Evolutionary conservation across 2,888 invertebrate species (phyloP).

Genomic region (Callyntrura sp.): DNA sequence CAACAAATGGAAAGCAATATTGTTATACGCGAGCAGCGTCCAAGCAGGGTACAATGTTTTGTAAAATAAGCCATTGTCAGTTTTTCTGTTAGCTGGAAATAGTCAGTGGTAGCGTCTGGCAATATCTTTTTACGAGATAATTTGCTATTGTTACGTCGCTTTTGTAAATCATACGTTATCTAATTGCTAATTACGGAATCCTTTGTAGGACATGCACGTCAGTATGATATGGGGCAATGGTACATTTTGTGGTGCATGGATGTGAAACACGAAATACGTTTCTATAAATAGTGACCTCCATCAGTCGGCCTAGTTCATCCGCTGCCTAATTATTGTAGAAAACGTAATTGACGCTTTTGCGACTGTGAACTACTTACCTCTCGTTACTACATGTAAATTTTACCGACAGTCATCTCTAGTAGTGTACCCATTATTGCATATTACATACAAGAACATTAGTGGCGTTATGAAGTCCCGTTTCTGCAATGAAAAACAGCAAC

Average conservation of each 20-base stretch:
- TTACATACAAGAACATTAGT: no score
- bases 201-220: background rate
- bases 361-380: no score
- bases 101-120: background rate
- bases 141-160: background rate
- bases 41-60: background rate
- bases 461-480: no score
- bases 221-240: background rate
- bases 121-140: background rate
- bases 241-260: background rate
- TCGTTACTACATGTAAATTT: no score
- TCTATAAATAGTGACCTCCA: no score
- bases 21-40: background rate
- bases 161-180: slow-evolving; percentile 19
- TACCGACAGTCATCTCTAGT: no score
- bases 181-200: slow-evolving; percentile 36
- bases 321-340: no score
- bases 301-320: no score
- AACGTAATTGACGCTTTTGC: no score
- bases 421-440: no score
- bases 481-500: no score
- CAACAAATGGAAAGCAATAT: no score
- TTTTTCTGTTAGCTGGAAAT: background rate
- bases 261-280: background rate
- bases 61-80: background rate